Evolutionary conservation across 2,113 vertebrate species (phyloP), one percentile per base, ranked within the genome.

Genomic region (Corydoras sp.): DNA sequence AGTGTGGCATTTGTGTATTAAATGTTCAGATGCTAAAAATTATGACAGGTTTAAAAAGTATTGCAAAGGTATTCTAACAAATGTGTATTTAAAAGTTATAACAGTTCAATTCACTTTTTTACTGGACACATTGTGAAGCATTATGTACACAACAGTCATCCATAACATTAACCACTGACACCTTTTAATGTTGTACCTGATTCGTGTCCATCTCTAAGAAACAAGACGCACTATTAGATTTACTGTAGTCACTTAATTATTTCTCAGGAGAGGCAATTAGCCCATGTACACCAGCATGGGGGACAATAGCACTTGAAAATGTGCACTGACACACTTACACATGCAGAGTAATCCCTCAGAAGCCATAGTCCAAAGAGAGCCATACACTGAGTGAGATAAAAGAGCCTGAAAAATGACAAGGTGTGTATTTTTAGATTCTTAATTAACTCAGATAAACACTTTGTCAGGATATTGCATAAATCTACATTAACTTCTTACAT

Each of bases 211-310:
- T 35, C 72, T 72, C 76, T 31, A 49, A 83, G 79, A 24, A 24
- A 24, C 18, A 24, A 24, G 18, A 24, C 2, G 31, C 78, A 79
- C 75, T 72, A 80, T 81, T 88, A 85, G 73, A 7, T 85, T 87
- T 86, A 8, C 84, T 85, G 86, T 89, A 85, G 79, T 87, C 82
- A 86, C 71, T 30, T 85, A 87, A 88, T 85, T 85, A 80, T 85
- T 90, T 60, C 80, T 89, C 80, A 75, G 86, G 82, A 85, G 83
- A 89, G 60, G 70, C 82, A 88, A 91, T 89, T 90, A 90, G 70
- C 73, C 80, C 85, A 82, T 84, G 69, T 50, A 30, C 69, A 74
- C 14, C 72, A 78, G 81, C 80, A 66, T 35, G 24, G 58, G 14
- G 59, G 14, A 67, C 51, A 71, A 69, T 74, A 12, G 78, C 76